phyloP scores from a whole-genome alignment of 2,113 vertebrate species.

The Aythya baeri region DNA sequence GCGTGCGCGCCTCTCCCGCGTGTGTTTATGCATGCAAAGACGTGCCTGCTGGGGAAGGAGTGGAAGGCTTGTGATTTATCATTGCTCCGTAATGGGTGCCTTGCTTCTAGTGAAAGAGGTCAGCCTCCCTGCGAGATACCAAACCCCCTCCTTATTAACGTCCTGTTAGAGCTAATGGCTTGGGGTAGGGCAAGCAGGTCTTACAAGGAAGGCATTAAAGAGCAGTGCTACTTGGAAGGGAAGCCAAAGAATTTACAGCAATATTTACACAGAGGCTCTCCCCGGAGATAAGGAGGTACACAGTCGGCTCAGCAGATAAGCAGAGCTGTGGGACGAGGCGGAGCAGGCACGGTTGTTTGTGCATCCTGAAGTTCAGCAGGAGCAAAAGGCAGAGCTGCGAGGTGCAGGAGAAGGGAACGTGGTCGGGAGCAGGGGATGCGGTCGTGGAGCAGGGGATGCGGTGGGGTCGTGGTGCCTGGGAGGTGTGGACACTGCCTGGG shows the following conservation, averaged over 20 bases:
- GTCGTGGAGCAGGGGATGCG: background rate
- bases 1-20: background rate
- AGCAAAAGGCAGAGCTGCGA: background rate
- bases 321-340: background rate
- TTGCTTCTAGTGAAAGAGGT: slow-evolving; percentile 76
- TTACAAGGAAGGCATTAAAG: slow-evolving; percentile 77
- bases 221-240: slow-evolving; percentile 66
- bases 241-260: slow-evolving; percentile 72
- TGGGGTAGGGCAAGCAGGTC: slow-evolving; percentile 76
- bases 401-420: accelerated
- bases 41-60: slow-evolving; percentile 70
- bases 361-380: slow-evolving; percentile 33
- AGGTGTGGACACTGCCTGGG: background rate
- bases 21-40: slow-evolving; percentile 77
- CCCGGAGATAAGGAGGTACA: slow-evolving; percentile 71
- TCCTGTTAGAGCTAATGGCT: slow-evolving; percentile 81
- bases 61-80: slow-evolving; percentile 80
- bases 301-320: slow-evolving; percentile 55
- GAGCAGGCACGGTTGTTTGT: background rate
- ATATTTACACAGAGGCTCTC: slow-evolving; percentile 65
- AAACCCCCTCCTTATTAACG: slow-evolving; percentile 79
- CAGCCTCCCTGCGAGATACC: slow-evolving; percentile 74
- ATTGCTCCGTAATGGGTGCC: slow-evolving; percentile 77
- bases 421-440: too few relatives aligned
- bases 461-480: background rate